Evolutionary conservation across 2,113 vertebrate species (phyloP), one percentile per base, ranked within the genome.

Genomic region (Bufo bufo): DNA sequence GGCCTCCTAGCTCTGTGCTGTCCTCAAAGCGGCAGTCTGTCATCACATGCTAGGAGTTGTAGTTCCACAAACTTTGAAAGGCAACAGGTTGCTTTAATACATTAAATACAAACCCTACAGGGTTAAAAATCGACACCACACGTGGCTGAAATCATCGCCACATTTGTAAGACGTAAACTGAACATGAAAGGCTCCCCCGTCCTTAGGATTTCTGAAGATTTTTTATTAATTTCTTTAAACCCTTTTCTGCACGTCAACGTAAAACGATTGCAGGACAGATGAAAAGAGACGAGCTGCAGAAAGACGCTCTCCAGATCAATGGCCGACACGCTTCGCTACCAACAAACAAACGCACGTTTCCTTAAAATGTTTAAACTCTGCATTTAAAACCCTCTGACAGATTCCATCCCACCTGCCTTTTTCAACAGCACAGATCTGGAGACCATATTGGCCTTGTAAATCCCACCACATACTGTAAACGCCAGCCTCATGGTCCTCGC

Each of bases 281-380:
- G 14, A 20, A 49, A 50, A 19, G 33, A 75, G 47, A 49, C 33
- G 4, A 1, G 47, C 72, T 20, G 72, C 6, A 19, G 47, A 75
- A 75, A 75, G 72, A 75, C 45, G 47, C 45, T 75, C 72, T 75
- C 45, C 72, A 75, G 72, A 75, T 75, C 72, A 75, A 75, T 75
- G 47, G 45, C 6, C 72, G 45, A 17, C 43, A 49, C 43, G 71
- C 71, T 50, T 8, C 16, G 7, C 72, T 49, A 4, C 4, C 72
- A 75, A 20, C 72, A 75, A 20, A 50, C 47, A 20, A 19, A 20
- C 17, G 4, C 45, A 17, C 0, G 71, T 74, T 74, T 74, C 19
- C n/a, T n/a, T 1, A 52, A n/a, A 52, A 52, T n/a, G 20, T 77
- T 77, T 50, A 10, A 49, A 77, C 19, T 77, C 45, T 72, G 69